Evolutionary conservation across 2,113 vertebrate species (phyloP).

Genomic region (Eublepharis macularius): DNA sequence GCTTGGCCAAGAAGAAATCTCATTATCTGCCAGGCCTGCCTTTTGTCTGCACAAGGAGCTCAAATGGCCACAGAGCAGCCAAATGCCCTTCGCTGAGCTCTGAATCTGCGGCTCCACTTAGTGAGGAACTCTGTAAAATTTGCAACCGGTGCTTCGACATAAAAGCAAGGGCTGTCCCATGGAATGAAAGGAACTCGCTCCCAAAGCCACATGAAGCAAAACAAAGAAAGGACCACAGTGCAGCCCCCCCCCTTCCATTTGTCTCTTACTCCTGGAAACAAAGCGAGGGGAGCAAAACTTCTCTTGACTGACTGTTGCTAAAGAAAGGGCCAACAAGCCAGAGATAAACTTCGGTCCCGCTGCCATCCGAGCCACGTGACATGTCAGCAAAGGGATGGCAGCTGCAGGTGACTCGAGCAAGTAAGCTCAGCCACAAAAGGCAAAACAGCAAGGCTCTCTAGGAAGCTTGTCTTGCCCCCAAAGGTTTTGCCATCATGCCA

Average conservation of each 20-base stretch:
- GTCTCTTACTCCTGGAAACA: no score
- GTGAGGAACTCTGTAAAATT: no score
- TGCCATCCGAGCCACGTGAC: background rate
- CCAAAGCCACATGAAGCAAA: no score
- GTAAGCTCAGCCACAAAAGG: background rate
- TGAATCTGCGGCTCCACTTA: no score
- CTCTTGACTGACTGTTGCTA: background rate
- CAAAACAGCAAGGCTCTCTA: background rate
- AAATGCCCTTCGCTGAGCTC: no score
- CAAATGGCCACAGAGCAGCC: background rate
- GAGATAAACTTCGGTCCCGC: background rate
- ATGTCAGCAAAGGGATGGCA: background rate
- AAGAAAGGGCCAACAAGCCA: background rate
- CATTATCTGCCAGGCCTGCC: background rate
- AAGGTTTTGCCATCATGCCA: no score
- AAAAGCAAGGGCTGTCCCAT: no score
- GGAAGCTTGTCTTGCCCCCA: background rate
- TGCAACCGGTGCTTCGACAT: no score
- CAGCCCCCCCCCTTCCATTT: no score
- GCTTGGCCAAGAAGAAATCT: no score
- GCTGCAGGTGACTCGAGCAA: background rate
- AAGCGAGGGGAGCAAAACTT: background rate
- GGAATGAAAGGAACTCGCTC: no score
- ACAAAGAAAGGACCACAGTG: no score
- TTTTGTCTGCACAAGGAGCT: background rate